Evolutionary conservation across 1,140 invertebrate species (phyloP), one percentile per base, ranked within the genome.

Genomic region (Steinernema khuongi): DNA sequence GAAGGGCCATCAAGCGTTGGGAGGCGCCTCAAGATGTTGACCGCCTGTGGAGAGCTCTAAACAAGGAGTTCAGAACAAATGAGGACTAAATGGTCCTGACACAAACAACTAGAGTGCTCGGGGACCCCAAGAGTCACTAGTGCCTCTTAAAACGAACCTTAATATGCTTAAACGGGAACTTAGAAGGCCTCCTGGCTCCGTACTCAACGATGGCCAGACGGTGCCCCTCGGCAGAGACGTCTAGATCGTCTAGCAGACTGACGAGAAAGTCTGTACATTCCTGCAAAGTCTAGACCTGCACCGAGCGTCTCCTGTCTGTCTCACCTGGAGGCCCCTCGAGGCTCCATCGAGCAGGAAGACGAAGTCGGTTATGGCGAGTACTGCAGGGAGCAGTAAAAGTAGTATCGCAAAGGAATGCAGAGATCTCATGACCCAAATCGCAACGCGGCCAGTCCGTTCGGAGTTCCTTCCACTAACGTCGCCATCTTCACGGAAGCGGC

Each of bases 61-160:
- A 60, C 11, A n/a, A n/a, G n/a, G n/a, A n/a, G n/a, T n/a, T n/a
- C n/a, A n/a, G n/a, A n/a, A n/a, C n/a, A n/a, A n/a, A n/a, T n/a
- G n/a, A n/a, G n/a, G n/a, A n/a, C n/a, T n/a, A n/a, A n/a, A n/a
- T n/a, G n/a, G n/a, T n/a, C n/a, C n/a, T n/a, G n/a, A n/a, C n/a
- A n/a, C n/a, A n/a, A n/a, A n/a, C n/a, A n/a, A n/a, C n/a, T n/a
- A n/a, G n/a, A n/a, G n/a, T n/a, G n/a, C n/a, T n/a, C n/a, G n/a
- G n/a, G n/a, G n/a, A n/a, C n/a, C n/a, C n/a, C n/a, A n/a, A n/a
- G n/a, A n/a, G n/a, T n/a, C n/a, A n/a, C n/a, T n/a, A n/a, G n/a
- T n/a, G n/a, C n/a, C n/a, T n/a, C n/a, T n/a, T n/a, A 22, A 60
- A 60, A 60, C 50, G 4, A 26, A 60, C 50, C 50, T 60, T 60